Percentiles rank a stretch among this genome's conserved stretches.
Evolutionary conservation across 2,113 vertebrate genomes (phyloP).

Genomic region (Anarhynchus alexandrinus): DNA sequence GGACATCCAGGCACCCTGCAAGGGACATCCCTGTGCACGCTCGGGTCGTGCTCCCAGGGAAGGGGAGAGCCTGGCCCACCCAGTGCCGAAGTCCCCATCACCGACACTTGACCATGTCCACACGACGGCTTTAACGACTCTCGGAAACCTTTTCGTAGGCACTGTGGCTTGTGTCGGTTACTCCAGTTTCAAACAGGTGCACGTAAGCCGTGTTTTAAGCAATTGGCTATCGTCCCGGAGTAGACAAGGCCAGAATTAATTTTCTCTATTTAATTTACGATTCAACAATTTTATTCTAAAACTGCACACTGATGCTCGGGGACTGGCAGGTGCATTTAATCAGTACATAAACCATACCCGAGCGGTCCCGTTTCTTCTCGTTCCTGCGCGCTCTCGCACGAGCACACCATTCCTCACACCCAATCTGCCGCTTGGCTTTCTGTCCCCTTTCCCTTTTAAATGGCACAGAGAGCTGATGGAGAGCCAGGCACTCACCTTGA

Average conservation of each 20-base stretch:
- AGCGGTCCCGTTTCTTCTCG: not conserved
- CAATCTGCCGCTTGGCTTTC: not conserved
- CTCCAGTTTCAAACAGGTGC: not conserved
- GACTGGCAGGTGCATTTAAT: not conserved
- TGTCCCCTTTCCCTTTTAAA: not conserved
- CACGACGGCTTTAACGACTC: accelerated
- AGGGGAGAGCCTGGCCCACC: not conserved
- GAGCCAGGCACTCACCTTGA: slow-evolving; percentile 50
- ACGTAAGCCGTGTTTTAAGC: not conserved
- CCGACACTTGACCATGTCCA: accelerated
- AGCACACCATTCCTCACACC: not conserved
- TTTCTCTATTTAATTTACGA: not conserved
- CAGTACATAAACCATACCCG: not conserved
- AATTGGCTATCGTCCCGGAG: not conserved
- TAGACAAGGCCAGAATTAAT: not conserved
- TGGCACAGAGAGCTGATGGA: not conserved
- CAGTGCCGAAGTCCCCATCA: accelerated
- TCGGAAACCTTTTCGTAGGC: not conserved
- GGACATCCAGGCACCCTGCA: not conserved
- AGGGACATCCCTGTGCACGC: not conserved
- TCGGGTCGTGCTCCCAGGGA: accelerated
- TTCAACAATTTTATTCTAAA: not conserved
- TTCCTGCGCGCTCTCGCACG: not conserved
- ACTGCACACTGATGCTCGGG: not conserved
- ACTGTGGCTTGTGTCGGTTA: not conserved